Conservation (phyloP, 2,113 vertebrate genomes). For the Suricata suricatta region DNA sequence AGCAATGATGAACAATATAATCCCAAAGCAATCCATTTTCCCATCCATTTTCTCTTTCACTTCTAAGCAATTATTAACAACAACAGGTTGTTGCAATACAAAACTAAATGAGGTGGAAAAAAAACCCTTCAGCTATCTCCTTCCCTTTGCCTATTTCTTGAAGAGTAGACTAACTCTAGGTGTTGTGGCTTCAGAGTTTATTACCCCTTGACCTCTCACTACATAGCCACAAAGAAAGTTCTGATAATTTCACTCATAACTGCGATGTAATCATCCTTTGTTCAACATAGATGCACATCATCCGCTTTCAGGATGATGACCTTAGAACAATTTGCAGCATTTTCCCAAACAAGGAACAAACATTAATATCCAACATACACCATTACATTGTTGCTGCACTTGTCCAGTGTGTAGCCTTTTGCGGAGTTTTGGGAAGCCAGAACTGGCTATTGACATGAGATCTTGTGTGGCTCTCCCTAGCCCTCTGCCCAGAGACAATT, state of each 20-base stretch:
- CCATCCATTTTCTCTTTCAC: neutral
- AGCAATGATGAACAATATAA: neutral
- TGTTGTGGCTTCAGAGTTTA: neutral
- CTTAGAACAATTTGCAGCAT: neutral
- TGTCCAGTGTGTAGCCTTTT: neutral
- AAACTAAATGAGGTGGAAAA: constrained; percentile 54
- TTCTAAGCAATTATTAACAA: constrained; percentile 42
- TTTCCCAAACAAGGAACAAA: constrained; percentile 17
- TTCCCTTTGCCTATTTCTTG: neutral
- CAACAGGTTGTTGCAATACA: constrained; percentile 19
- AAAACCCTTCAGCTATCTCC: neutral
- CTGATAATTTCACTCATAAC: neutral
- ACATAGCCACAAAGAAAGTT: neutral
- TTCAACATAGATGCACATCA: neutral
- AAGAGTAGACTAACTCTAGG: neutral
- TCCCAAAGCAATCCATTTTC: neutral
- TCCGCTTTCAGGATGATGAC: neutral
- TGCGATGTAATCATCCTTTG: constrained; percentile 15
- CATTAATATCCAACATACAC: neutral
- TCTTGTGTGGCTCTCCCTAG: neutral
- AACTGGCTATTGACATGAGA: neutral
- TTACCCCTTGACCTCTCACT: neutral
- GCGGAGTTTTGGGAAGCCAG: neutral
- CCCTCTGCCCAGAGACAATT: neutral
- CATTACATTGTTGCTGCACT: neutral